Percentiles rank a stretch among this genome's conserved stretches.
Conservation (phyloP, 2,888 invertebrate species). For the Luffia ferchaultella region DNA sequence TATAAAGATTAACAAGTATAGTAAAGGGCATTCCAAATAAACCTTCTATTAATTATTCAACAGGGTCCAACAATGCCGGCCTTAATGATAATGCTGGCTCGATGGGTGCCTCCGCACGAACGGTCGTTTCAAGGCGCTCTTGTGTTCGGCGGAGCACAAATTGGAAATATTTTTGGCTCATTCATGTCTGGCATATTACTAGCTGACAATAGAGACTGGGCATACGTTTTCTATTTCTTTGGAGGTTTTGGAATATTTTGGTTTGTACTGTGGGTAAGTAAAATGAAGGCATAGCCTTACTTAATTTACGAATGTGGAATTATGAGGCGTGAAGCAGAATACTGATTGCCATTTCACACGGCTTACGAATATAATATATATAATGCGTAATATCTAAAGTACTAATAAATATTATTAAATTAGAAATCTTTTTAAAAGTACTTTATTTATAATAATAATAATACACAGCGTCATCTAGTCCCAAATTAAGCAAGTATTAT, state of each 20-base stretch:
- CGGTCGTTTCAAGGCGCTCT: constrained; percentile 67
- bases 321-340: constrained; percentile 3
- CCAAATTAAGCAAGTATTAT: no score
- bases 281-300: no score
- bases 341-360: constrained; percentile 1
- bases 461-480: no score
- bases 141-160: constrained; percentile 68
- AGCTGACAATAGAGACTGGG: constrained; percentile 61
- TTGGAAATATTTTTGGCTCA: constrained; percentile 66
- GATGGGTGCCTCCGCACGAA: constrained; percentile 69
- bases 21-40: not conserved
- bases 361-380: constrained; percentile 2
- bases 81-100: constrained; percentile 67
- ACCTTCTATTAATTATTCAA: not conserved
- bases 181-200: constrained; percentile 63
- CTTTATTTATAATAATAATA: no score
- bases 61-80: constrained; percentile 80
- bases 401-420: no score
- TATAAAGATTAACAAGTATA: no score
- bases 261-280: constrained; percentile 59
- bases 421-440: no score
- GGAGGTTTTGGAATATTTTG: constrained; percentile 65
- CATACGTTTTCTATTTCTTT: constrained; percentile 68
- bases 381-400: no score
- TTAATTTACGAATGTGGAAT: not conserved